Base-by-base conservation (phyloP, 2,113 vertebrate genomes). In the Periophthalmus modestus region DNA sequence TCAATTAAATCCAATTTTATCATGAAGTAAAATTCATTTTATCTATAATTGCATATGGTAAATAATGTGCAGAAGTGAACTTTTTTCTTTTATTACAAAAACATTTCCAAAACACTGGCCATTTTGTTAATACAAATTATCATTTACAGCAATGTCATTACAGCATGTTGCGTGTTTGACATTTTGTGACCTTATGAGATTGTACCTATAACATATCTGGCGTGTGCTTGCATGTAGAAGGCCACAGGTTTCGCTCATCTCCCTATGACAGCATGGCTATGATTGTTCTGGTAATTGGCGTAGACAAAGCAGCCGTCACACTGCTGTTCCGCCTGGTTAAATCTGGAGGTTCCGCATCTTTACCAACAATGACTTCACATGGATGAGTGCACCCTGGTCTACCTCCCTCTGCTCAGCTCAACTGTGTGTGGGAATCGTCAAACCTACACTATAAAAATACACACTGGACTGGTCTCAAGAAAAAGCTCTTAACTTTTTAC, bases 241-340 rank as follows among this genome's bases (percentile, higher is more conserved):
- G 86, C 83, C 87, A 86, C 15, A 72, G 85, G 87, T 85, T 83
- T 72, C 19, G 54, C 15, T 74, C 14, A 66, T 85, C 83, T 79
- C 78, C 57, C 68, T 74, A 83, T 78, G 80, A 79, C 82, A 65
- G 74, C 9, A 47, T 74, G 75, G 74, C 71, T 79, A 81, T 79
- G 85, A 90, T 90, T 91, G 89, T 91, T 89, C 70, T 15, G 46
- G 81, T 91, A 91, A 91, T 91, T 90, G 89, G 70, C 68, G 58
- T 84, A 90, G 90, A 92, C 91, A 91, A 91, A 90, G 85, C 85
- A 81, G 57, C 84, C 39, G 86, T 91, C 91, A 91, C 89, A 85
- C 86, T 73, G 85, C 81, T 84, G 87, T 80, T 88, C 87, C 75
- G 85, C 83, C 89, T 89, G 84, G 79, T 90, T 91, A 90, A 88